phyloP scores from a whole-genome alignment of 2,888 invertebrate species.

The Euphydryas editha region DNA sequence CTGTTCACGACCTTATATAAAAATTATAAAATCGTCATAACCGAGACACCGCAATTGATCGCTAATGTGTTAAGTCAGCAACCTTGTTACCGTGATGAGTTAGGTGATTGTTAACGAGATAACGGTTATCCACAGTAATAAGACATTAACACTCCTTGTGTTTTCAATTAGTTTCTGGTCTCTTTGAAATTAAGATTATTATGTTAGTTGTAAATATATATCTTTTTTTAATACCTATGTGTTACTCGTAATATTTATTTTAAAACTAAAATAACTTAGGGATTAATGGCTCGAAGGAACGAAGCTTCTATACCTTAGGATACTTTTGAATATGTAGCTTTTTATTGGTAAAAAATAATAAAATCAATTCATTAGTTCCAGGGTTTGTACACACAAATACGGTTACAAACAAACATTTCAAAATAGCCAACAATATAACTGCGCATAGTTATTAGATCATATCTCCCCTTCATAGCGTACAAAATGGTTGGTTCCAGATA shows the following conservation, averaged over 20 bases:
- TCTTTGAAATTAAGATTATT: background rate
- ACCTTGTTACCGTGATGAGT: slow-evolving; percentile 16
- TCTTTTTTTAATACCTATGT: too few species aligned
- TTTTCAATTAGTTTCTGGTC: background rate
- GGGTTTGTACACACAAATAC: too few species aligned
- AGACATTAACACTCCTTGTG: slow-evolving; percentile 18
- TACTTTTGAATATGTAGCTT: too few species aligned
- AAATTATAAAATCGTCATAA: background rate
- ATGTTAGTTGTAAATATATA: background rate
- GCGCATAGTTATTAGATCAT: background rate
- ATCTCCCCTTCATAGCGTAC: background rate
- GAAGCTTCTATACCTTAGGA: too few species aligned
- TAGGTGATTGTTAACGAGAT: slow-evolving; percentile 33
- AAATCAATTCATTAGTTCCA: too few species aligned
- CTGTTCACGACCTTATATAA: background rate
- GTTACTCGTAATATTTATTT: too few species aligned
- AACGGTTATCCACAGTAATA: slow-evolving; percentile 21
- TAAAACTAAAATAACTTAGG: too few species aligned
- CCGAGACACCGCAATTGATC: background rate
- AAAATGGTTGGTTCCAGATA: background rate
- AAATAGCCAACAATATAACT: background rate
- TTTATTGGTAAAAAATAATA: too few species aligned
- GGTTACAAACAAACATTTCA: too few species aligned
- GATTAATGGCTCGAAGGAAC: too few species aligned
- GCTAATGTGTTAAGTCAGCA: slow-evolving; percentile 18